phyloP scores from a whole-genome alignment of 2,888 invertebrate species.

The Ennomos erosarius region DNA sequence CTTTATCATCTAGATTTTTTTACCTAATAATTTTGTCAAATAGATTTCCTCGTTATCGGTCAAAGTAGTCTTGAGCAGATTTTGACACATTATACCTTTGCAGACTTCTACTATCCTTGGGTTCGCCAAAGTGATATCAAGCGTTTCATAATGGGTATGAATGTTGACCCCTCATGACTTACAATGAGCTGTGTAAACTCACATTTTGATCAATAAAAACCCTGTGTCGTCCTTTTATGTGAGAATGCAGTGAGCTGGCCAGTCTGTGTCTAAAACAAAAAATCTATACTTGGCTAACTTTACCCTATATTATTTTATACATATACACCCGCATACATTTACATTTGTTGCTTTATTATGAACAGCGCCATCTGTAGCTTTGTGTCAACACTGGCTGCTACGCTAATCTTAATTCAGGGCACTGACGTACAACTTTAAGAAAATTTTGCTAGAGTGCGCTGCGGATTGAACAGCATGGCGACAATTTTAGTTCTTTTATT shows the following conservation, averaged over 20 bases:
- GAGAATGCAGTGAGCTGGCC: constrained; percentile 11
- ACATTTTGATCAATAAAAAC: constrained; percentile 18
- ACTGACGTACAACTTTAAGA: constrained; percentile 22
- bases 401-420: background rate
- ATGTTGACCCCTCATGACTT: constrained; percentile 35
- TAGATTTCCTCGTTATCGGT: constrained; percentile 1
- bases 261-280: constrained; percentile 19
- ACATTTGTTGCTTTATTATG: constrained; percentile 6
- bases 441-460: constrained; percentile 43
- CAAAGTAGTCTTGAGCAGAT: background rate
- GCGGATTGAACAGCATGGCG: constrained; percentile 10
- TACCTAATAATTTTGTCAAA: too few species aligned
- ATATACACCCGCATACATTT: background rate
- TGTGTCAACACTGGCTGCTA: constrained; percentile 23
- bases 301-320: too few species aligned
- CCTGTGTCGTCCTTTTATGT: constrained; percentile 24
- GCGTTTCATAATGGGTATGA: constrained; percentile 74
- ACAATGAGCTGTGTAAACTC: constrained; percentile 32
- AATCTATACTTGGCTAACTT: constrained; percentile 3
- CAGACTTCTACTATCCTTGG: constrained; percentile 70
- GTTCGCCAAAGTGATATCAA: constrained; percentile 65
- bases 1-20: too few species aligned
- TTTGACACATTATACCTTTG: constrained; percentile 39
- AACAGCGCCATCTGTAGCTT: constrained; percentile 46
- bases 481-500: constrained; percentile 6